Conservation (phyloP, 2,888 invertebrate genomes). For the Melipona bicolor region DNA sequence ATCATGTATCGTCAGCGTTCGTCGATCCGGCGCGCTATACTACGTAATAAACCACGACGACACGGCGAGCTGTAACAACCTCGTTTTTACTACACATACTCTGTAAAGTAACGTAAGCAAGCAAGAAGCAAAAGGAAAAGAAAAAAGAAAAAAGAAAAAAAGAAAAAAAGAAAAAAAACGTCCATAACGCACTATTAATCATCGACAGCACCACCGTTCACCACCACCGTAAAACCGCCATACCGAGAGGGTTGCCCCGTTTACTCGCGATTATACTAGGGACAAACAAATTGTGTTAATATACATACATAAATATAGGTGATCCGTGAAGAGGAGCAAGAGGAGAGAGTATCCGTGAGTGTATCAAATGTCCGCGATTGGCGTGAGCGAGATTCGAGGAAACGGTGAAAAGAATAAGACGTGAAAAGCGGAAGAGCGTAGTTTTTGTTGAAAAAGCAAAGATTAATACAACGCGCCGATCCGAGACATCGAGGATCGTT, state of each 20-base stretch:
- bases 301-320: constrained; percentile 56
- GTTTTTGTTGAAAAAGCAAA: background rate
- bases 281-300: constrained; percentile 77
- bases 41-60: background rate
- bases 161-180: constrained; percentile 15
- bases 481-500: constrained; percentile 17
- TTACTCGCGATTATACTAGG: constrained; percentile 79
- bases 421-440: background rate
- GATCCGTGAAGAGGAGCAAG: constrained; percentile 56
- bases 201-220: constrained; percentile 17
- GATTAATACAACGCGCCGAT: constrained; percentile 53
- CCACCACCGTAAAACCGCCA: constrained; percentile 20
- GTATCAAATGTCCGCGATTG: constrained; percentile 49
- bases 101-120: constrained; percentile 30
- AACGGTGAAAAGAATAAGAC: constrained; percentile 1
- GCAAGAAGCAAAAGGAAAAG: background rate
- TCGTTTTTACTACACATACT: constrained; percentile 29
- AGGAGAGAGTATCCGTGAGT: constrained; percentile 13
- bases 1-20: background rate
- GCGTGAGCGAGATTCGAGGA: constrained; percentile 45
- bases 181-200: constrained; percentile 37
- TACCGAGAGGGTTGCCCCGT: constrained; percentile 65
- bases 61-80: constrained; percentile 11
- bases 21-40: background rate
- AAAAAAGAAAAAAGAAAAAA: no score